Evolutionary conservation across 1,140 invertebrate genomes (phyloP), one percentile per base, ranked within the genome.

Genomic region (Zaprionus capensis): DNA sequence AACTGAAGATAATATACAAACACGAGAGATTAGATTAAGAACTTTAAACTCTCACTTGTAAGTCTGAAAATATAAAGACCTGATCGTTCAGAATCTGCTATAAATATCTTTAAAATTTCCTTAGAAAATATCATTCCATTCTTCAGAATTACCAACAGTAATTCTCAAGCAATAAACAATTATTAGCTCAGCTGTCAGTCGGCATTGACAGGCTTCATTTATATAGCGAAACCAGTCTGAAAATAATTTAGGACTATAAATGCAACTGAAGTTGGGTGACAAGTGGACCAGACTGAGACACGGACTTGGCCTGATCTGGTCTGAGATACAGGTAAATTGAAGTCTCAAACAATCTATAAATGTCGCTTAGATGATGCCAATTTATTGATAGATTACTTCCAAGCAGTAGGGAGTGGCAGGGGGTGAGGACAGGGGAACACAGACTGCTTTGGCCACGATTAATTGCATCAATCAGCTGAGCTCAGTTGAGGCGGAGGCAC

Each of bases 141-240:
- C n/a, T 2, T 3, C 0, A n/a, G n/a, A 44, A n/a, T 17, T 44
- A 44, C n/a, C 38, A n/a, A n/a, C 6, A 28, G 26, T 7, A 6
- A 7, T 28, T 28, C 24, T 28, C 6, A 66, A 69, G 57, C 57
- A 34, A 71, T 76, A 15, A 59, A 28, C 72, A 71, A 79, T 81
- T 80, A 80, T 81, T 65, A 79, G 73, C 80, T 76, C 69, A 69
- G 34, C 68, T 75, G 78, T 81, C 80, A 55, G 22, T 44, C 69
- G 64, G 24, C 66, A 68, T 68, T 80, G 81, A 78, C 77, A 80
- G 77, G 62, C 77, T 80, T 83, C 73, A 78, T 83, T 83, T 77
- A 62, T 82, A 24, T 14, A 26, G n/a, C 46, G 15, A 83, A 84
- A 84, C 81, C 81, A 67, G 81, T 83, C 64, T 64, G 51, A 31